phyloP scores from a whole-genome alignment of 2,797 vertebrate genomes.

The Molossus alvarezi region DNA sequence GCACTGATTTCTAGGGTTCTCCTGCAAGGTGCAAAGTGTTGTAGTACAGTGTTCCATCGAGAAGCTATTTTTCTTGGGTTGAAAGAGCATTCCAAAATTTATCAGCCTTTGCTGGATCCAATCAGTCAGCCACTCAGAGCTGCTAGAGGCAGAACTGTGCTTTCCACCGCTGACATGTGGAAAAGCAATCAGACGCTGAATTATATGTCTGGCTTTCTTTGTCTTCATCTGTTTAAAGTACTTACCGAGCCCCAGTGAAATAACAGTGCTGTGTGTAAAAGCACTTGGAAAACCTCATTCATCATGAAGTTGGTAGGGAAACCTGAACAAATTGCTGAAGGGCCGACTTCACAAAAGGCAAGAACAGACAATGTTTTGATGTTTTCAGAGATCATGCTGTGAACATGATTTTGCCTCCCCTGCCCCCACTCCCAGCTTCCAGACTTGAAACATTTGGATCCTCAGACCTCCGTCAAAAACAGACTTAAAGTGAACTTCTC shows the following conservation, averaged over 20 bases:
- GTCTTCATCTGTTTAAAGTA: constrained; percentile 85
- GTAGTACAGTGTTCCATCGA: not conserved
- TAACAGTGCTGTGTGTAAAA: constrained; percentile 78
- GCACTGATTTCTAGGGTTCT: constrained; percentile 57
- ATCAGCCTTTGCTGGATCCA: constrained; percentile 79
- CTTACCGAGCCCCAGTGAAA: constrained; percentile 72
- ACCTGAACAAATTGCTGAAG: constrained; percentile 79
- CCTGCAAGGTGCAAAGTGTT: not conserved
- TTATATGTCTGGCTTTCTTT: constrained; percentile 83
- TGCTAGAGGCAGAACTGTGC: constrained; percentile 72
- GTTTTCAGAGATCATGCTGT: constrained; percentile 72
- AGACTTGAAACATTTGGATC: constrained; percentile 59
- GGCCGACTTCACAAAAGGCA: constrained; percentile 69
- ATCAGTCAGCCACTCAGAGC: constrained; percentile 78
- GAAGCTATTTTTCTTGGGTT: constrained; percentile 75
- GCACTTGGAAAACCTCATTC: constrained; percentile 83
- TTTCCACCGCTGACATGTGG: constrained; percentile 78
- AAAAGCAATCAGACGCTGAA: constrained; percentile 84
- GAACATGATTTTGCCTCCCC: constrained; percentile 67
- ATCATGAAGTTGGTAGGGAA: constrained; percentile 78
- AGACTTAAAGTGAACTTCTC: constrained; percentile 42
- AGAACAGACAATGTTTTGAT: constrained; percentile 76
- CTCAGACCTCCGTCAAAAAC: constrained; percentile 58
- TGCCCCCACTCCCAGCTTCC: not conserved
- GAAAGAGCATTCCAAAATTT: constrained; percentile 80